Evolutionary conservation across 2,888 invertebrate genomes (phyloP), one percentile per base, ranked within the genome.

Genomic region (Phortica magna): DNA sequence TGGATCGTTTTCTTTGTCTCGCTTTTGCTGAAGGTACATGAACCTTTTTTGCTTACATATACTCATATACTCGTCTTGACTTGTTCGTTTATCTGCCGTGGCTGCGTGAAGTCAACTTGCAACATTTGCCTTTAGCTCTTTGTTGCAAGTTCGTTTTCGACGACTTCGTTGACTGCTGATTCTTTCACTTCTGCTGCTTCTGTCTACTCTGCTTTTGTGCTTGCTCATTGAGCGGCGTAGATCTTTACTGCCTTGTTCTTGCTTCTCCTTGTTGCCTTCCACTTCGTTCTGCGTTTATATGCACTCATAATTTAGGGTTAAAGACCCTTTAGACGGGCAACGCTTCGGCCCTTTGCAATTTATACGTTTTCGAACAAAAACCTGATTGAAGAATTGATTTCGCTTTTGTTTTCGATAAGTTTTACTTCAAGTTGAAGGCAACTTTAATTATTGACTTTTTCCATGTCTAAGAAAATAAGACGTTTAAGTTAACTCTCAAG

Each of bases 11-110:
- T 81, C 76, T 48, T 19, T 79, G 77, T 77, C 82, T 84, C 80
- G 75, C 2, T 42, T 53, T 78, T 78, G 72, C 64, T 73, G 73
- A 87, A 87, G 85, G 88, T 85, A 88, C 88, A 83, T 85, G 85
- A 85, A 85, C 85, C 87, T 83, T 75, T 75, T 65, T 39, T 41
- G 12, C 39, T 65, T 39, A 2, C 31, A 31, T 31, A 31, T 31
- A 14, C 10, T 14, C 31, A 31, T 31, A 31, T 31, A 14, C 10
- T 14, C 7, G 48, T 19, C 61, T 61, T 22, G 17, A 61, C 31
- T 61, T 61, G 41, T 68, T 17, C 43, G 14, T 71, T 2, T 31
- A 42, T 31, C 53, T 71, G 53, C 70, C 57, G 43, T 68, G 55
- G 59, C 57, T 68, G 39, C 80, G 77, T 70, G 79, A 77, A 76